Evolutionary conservation across 2,113 vertebrate species (phyloP).

Genomic region (Suncus etruscus): DNA sequence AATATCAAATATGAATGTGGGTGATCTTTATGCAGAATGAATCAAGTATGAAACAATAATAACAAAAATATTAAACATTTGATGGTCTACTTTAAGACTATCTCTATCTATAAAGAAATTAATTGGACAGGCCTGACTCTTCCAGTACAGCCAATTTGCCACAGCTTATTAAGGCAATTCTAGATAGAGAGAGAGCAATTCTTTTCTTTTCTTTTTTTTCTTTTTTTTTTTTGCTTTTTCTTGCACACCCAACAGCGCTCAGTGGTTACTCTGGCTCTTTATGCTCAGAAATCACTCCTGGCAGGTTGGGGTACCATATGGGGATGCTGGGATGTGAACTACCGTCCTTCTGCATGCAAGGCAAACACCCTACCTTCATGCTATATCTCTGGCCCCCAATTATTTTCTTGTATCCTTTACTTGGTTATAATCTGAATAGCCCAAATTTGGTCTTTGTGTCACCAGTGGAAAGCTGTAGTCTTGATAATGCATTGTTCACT

Average conservation of each 20-base stretch:
- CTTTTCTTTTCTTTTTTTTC: background rate
- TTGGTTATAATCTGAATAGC: background rate
- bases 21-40: background rate
- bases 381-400: too few relatives aligned
- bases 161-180: background rate
- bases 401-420: background rate
- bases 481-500: background rate
- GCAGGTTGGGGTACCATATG: too few relatives aligned
- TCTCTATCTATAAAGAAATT: background rate
- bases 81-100: slow-evolving; percentile 1
- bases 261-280: too few relatives aligned
- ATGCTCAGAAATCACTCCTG: too few relatives aligned
- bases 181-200: background rate
- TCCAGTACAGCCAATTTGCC: slow-evolving; percentile 37
- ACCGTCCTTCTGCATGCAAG: too few relatives aligned
- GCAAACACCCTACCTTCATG: too few relatives aligned
- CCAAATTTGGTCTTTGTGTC: slow-evolving; percentile 22
- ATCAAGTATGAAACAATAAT: background rate
- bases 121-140: background rate
- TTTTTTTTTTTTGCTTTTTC: too few relatives aligned
- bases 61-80: slow-evolving; percentile 34
- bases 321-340: too few relatives aligned
- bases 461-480: slow-evolving; percentile 8
- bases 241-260: too few relatives aligned
- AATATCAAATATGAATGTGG: background rate